A percentile compares a stretch with the other conserved stretches of the same genome.
These are phyloP conservation scores for Heteromormyrus szaboi DNA, from an alignment of 2,797 vertebrate genomes.

Conservation along the genomic window DNA sequence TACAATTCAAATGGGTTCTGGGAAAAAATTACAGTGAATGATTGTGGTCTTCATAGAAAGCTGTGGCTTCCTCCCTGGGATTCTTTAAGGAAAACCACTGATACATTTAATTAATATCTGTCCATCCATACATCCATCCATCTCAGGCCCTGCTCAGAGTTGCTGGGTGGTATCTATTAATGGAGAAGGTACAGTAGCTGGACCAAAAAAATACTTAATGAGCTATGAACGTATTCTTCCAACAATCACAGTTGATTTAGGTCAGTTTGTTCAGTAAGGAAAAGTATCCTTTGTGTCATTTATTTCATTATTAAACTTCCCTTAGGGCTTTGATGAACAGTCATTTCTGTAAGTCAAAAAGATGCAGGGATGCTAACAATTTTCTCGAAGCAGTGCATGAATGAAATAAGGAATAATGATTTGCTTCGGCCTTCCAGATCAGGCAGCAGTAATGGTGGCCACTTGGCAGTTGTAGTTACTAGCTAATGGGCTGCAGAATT, in stretches of 20 bases:
- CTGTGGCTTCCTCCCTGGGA: neutral
- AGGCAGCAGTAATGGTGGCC: neutral
- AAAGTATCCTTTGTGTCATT: neutral
- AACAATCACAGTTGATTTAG: neutral
- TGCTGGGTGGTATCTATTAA: neutral
- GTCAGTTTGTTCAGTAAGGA: neutral
- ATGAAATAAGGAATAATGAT: constrained; percentile 1
- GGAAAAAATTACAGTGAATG: neutral
- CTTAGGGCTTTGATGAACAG: neutral
- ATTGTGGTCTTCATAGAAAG: neutral
- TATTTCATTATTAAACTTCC: neutral
- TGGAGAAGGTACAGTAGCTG: neutral
- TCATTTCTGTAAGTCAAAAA: neutral
- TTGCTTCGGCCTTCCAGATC: neutral
- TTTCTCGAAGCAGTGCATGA: neutral
- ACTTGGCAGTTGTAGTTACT: neutral
- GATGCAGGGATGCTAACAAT: neutral
- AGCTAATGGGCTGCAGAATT: constrained; percentile 14
- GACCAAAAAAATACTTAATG: neutral
- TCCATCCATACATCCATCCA: neutral
- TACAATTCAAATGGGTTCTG: neutral
- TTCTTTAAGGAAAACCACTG: neutral
- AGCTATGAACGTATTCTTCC: neutral
- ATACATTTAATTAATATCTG: neutral
- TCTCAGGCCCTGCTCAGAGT: neutral